Conservation (phyloP, 1,140 invertebrate genomes). For the Chymomyza costata region DNA sequence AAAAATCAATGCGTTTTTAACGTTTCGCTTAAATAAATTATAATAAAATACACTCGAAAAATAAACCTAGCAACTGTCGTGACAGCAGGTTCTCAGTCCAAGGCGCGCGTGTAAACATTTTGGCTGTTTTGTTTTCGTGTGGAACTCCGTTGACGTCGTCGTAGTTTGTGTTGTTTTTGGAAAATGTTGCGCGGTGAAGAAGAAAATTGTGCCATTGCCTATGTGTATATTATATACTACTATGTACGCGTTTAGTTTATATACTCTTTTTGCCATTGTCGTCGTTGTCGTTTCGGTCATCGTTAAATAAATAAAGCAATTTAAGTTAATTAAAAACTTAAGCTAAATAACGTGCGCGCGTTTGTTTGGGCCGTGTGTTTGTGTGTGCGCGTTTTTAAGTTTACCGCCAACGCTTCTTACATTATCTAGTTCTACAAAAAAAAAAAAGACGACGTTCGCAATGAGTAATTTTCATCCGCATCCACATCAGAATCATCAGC, state of each 20-base stretch:
- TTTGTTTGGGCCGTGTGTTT: no score
- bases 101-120: no score
- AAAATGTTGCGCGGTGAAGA: constrained; percentile 59
- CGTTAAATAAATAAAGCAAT: constrained; percentile 53
- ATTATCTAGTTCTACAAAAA: no score
- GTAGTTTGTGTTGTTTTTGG: constrained; percentile 27
- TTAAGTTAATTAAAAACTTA: constrained; percentile 67
- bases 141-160: constrained; percentile 12
- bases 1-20: no score
- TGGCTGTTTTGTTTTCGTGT: no score
- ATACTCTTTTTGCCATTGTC: constrained; percentile 26
- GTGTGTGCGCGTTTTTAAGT: no score
- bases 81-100: no score
- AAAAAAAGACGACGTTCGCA: constrained; percentile 11
- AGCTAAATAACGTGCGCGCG: constrained; percentile 41
- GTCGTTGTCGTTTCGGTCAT: constrained; percentile 16
- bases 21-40: no score
- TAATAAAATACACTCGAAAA: no score
- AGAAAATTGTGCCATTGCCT: constrained; percentile 34
- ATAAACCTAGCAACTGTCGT: no score
- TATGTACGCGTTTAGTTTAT: constrained; percentile 53
- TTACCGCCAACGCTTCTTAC: no score
- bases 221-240: constrained; percentile 19
- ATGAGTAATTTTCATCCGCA: constrained; percentile 73
- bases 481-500: constrained; percentile 17